Conservation (phyloP, 1,140 invertebrate species). For the Neelides sp. region DNA sequence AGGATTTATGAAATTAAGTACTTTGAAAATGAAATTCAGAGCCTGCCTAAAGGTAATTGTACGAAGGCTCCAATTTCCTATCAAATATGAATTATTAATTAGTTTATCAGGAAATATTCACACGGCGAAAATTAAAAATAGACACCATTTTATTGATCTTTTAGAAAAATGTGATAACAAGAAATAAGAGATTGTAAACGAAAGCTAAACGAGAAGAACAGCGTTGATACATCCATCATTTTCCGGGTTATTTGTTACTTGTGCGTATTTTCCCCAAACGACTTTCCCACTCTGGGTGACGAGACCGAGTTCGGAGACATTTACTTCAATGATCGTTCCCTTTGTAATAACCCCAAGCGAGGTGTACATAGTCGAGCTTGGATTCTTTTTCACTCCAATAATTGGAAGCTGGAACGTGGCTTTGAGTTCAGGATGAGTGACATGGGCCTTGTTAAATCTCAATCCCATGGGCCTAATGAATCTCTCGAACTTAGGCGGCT, state of each 20-base stretch:
- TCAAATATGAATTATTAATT: no score
- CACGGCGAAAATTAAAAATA: not conserved
- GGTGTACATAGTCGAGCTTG: slow-evolving; percentile 93
- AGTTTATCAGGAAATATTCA: not conserved
- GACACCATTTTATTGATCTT: not conserved
- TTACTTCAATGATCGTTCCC: slow-evolving; percentile 93
- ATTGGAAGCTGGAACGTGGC: slow-evolving; percentile 97
- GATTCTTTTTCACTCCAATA: slow-evolving; percentile 99
- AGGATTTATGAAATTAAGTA: no score
- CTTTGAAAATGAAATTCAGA: no score
- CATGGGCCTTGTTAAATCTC: slow-evolving; percentile 91
- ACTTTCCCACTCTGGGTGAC: slow-evolving; percentile 99
- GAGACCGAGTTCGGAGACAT: slow-evolving; percentile 95
- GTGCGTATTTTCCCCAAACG: slow-evolving; percentile 99
- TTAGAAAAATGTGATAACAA: not conserved
- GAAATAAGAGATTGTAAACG: slow-evolving; percentile 13
- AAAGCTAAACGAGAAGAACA: slow-evolving; percentile 77
- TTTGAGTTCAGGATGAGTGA: slow-evolving; percentile 97
- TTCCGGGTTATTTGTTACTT: slow-evolving; percentile 99
- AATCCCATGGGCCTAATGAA: slow-evolving; percentile 98
- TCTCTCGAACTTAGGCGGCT: slow-evolving; percentile 98
- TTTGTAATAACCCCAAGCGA: slow-evolving; percentile 97
- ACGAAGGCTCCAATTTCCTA: no score
- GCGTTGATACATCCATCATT: slow-evolving; percentile 99
- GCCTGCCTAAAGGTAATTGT: no score